Base-by-base conservation (phyloP, 1,140 invertebrate species). In the Coelopa frigida region DNA sequence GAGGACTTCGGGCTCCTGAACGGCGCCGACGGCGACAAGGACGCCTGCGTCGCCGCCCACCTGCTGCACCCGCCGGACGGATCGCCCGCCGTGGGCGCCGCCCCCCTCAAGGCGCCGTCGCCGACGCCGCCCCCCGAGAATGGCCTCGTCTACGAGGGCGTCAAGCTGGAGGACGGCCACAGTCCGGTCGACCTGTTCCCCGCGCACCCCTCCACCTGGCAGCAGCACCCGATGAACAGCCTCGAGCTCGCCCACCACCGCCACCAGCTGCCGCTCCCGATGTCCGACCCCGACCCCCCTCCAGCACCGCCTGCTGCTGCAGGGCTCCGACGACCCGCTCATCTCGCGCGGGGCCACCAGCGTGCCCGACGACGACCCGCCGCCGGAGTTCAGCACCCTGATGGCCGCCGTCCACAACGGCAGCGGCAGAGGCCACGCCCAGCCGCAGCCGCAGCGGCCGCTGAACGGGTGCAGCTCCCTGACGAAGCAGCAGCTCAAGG, bases 311-410 rank as follows among this genome's bases (percentile, higher is more conserved):
- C 31, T 68, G 41, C 33, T 68, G 15, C 44, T 68, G 27, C 63
- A 62, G 26, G 55, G 59, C 36, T 69, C 66, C 3, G 66, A 67
- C 41, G 66, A 69, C 51, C 66, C 66, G 0, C 36, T 69, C 24
- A 69, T 69, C 37, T 66, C 57, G 27, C 57, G 58, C 18, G 65
- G 65, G 3, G 62, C 65, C 42, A 51, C 42, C 44, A 60, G 46
- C 15, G 59, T 65, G 21, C 31, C 44, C 4, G 52, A 18, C 1
- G 36, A 54, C 22, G 66, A 69, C 48, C n/a, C 40, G 2, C 26
- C 12, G 2, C 4, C 35, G 17, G 39, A 10, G 17, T 17, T 12
- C 36, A 38, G n/a, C 33, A 8, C 10, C 11, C 20, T 17, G 6
- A 10, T 5, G 41, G 8, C 1, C 46, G 27, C 0, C 17, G 22